Base-by-base conservation (phyloP, 2,888 invertebrate species). In the Tetragonula carbonaria region DNA sequence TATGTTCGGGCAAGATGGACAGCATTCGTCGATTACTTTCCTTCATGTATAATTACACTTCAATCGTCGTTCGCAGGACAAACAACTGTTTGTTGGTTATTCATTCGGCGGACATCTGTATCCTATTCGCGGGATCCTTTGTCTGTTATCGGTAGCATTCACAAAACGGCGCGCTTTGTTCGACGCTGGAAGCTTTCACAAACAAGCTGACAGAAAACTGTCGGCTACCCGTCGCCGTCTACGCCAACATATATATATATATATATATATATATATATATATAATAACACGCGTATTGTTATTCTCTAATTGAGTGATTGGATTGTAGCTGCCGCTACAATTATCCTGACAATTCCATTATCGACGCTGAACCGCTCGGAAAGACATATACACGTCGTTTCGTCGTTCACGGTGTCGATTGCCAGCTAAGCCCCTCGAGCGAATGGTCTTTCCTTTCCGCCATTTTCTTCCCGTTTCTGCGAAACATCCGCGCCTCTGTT, bases 71-170 rank as follows among this genome's bases (percentile, higher is more conserved):
- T 28, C 28, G 50, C 65, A 78, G 78, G 73, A 67, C 74, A 86
- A 66, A 72, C 85, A 77, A 68, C 70, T 76, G 85, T 74, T 85
- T 70, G 78, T 66, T 68, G 57, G 66, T 79, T 80, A 84, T 79
- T 82, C 80, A 80, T 85, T 80, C 80, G 72, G 68, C 81, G 81
- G 86, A 83, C 85, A 89, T 87, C 87, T 86, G 85, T 68, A 68
- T 70, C 81, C 81, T 74, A 82, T 87, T 87, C 85, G 84, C 57
- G 57, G 75, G 74, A 75, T 89, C 81, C 86, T 87, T 89, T 89
- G 88, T 89, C 83, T 75, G 87, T 85, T 89, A 88, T 88, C 88
- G 87, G 77, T 74, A 59, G 88, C 82, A 87, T 83, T 88, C 87
- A 82, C 86, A 88, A 88, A 88, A 87, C 86, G 87, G 74, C 70